phyloP scores from a whole-genome alignment of 2,888 invertebrate genomes.

The Drosophila helvetica region DNA sequence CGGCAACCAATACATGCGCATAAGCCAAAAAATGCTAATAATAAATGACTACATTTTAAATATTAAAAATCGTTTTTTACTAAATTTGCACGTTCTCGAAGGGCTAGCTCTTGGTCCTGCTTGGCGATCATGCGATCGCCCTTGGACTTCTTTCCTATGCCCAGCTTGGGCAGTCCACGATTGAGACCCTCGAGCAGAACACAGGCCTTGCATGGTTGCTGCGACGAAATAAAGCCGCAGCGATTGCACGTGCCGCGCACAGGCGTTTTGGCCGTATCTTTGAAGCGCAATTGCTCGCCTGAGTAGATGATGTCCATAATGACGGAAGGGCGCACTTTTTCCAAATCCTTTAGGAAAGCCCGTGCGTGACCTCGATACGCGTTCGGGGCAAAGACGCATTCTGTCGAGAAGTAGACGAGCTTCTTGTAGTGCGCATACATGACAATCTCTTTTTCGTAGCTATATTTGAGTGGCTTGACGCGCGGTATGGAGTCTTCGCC shows the following conservation, averaged over 20 bases:
- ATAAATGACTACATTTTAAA: constrained; percentile 9
- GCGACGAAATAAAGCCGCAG: constrained; percentile 96
- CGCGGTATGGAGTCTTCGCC: constrained; percentile 94
- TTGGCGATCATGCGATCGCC: constrained; percentile 88
- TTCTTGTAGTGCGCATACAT: constrained; percentile 99
- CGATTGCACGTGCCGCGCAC: constrained; percentile 90
- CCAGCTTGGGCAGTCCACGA: constrained; percentile 94
- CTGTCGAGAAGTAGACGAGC: constrained; percentile 98
- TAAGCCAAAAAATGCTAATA: constrained; percentile 8
- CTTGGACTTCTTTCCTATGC: constrained; percentile 95
- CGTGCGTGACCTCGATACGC: constrained; percentile 97
- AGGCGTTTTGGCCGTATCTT: constrained; percentile 92
- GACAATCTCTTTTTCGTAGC: constrained; percentile 99
- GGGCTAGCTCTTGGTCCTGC: constrained; percentile 83
- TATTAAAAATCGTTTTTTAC: constrained; percentile 84
- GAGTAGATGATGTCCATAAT: constrained; percentile 98
- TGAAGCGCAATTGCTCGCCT: constrained; percentile 93
- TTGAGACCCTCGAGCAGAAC: constrained; percentile 97
- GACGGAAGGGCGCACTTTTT: constrained; percentile 94
- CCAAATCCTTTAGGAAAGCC: constrained; percentile 96
- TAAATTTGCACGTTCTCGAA: constrained; percentile 82
- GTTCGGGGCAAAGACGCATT: constrained; percentile 99
- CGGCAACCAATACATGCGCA: too few relatives aligned
- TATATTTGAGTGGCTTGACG: constrained; percentile 98
- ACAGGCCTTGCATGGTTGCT: constrained; percentile 98